Base-by-base conservation (phyloP, 2,113 vertebrate genomes). In the Limnothrissa miodon region DNA sequence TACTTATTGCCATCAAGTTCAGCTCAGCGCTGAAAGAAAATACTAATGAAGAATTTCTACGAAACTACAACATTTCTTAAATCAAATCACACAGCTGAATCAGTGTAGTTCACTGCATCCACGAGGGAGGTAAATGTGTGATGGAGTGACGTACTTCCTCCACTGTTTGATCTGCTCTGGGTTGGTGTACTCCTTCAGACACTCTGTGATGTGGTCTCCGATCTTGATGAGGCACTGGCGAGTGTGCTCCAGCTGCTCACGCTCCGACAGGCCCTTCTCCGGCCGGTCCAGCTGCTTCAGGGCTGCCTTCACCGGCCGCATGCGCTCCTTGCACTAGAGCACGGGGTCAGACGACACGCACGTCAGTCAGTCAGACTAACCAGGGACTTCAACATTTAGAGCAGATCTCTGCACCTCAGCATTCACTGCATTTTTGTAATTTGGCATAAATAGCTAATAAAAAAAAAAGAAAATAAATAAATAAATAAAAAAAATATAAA, bases 161-260 rank as follows among this genome's bases (percentile, higher is more conserved):
- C 98, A 99, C 80, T 99, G 98, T 81, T 99, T 99, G 86, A 99
- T 98, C 86, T 93, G 97, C 79, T 99, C 98, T 5, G 98, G 98
- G 90, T 98, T 98, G 83, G 96, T 94, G 82, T 99, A 99, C 81
- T 98, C 97, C 92, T 98, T 97, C 83, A 99, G 91, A 93, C 98
- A 99, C 89, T 98, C 97, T 0, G 98, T 99, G 91, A 99, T 99
- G 89, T 99, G 98, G 91, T 99, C 98, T 86, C 98, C 98, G 48
- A 99, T 99, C 94, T 99, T 98, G 83, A 99, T 99, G 81, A 99
- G 95, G 85, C 98, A 99, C 80, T 99, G 98, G 8, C 98, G 93
- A 0, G 98, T 99, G 83, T 99, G 98, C 29, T 99, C 98, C 1
- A 99, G 95, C 90, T 99, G 98, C 85, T 99, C 98, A 11, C 97